Conservation (phyloP, 2,797 vertebrate species). For the Scomberomorus guttatus region DNA sequence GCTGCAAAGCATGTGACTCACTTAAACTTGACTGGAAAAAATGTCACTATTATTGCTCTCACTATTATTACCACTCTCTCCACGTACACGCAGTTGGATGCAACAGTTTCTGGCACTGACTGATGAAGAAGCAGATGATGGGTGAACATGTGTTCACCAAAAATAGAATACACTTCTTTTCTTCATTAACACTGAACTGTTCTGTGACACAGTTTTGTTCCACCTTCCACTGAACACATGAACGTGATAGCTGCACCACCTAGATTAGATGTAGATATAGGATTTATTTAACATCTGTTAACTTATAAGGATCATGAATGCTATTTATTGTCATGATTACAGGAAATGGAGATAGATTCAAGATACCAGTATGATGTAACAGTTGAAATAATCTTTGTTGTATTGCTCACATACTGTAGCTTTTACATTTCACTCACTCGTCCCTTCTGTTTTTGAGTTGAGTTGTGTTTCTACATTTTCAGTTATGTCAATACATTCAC, state of each 20-base stretch:
- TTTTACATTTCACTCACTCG: conserved; percentile 1
- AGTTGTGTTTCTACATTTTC: conserved; percentile 6
- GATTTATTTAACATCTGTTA: conserved; percentile 18
- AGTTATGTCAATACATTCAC: conserved; percentile 9
- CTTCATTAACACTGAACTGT: background rate
- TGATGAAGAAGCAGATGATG: background rate
- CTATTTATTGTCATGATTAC: conserved; percentile 50
- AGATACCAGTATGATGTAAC: conserved; percentile 20
- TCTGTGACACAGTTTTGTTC: background rate
- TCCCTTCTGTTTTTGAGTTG: background rate
- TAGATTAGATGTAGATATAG: background rate
- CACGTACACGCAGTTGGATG: background rate
- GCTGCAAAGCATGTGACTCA: background rate
- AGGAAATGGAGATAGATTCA: conserved; percentile 1
- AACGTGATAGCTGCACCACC: background rate
- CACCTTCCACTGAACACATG: conserved; percentile 2
- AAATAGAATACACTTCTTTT: background rate
- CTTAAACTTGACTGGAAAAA: conserved; percentile 27
- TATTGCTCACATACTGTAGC: conserved; percentile 2
- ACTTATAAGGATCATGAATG: background rate
- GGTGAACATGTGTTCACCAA: background rate
- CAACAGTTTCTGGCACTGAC: background rate
- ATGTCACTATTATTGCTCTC: background rate
- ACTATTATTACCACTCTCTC: background rate
- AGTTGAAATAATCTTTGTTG: conserved; percentile 32